Percentiles rank a stretch among this genome's conserved stretches.
Conservation (phyloP, 2,113 vertebrate genomes). For the Antigone vipio region DNA sequence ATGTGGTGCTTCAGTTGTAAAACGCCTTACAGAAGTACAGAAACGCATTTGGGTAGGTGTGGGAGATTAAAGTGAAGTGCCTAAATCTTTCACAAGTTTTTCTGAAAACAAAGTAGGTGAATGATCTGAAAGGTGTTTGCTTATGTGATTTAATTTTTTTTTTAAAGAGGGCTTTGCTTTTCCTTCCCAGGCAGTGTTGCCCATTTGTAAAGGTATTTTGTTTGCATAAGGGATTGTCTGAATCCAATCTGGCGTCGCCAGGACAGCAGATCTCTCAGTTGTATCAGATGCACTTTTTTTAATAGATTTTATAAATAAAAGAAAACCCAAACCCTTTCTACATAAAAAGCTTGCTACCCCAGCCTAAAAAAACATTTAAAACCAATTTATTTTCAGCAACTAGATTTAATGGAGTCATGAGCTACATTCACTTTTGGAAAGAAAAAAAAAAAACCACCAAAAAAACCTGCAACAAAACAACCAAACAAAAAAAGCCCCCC, state of each 20-base stretch:
- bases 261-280: not conserved
- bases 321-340: not conserved
- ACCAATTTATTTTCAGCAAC: not conserved
- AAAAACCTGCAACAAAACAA: not conserved
- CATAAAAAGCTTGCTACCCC: not conserved
- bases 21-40: not conserved
- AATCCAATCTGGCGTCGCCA: not conserved
- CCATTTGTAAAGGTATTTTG: not conserved
- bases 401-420: not conserved
- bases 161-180: not conserved
- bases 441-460: not conserved
- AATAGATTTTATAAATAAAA: not conserved
- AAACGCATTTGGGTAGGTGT: rapidly evolving
- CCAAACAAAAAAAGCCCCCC: not conserved
- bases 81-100: not conserved
- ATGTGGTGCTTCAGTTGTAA: not conserved
- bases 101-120: not conserved
- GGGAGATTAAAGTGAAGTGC: not conserved
- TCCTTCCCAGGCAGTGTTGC: not conserved
- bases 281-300: not conserved
- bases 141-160: not conserved
- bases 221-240: not conserved
- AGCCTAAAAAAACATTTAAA: not conserved
- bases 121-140: not conserved
- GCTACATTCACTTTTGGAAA: not conserved